Evolutionary conservation across 2,113 vertebrate genomes (phyloP).

Genomic region (Phaethornis superciliosus): DNA sequence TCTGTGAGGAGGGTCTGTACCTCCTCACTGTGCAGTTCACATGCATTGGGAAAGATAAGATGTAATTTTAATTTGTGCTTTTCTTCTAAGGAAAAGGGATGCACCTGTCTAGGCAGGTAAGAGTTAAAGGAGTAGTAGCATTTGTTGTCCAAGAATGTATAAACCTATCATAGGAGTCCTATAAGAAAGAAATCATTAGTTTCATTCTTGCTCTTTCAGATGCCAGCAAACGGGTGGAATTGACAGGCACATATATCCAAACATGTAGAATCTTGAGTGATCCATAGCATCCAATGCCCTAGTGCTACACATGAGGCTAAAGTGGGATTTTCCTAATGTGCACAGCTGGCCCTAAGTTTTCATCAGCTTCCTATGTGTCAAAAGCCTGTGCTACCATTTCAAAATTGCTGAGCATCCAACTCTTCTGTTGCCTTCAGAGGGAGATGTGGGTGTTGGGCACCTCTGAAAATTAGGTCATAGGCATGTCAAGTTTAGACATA

Average conservation of each 20-base stretch:
- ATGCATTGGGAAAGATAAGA: neutral
- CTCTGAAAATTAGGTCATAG: conserved; percentile 50
- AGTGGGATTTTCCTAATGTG: neutral
- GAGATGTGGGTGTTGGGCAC: conserved; percentile 16
- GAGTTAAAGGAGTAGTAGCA: neutral
- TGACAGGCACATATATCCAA: neutral
- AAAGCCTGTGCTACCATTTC: neutral
- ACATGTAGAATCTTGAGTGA: neutral
- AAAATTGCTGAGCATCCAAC: neutral
- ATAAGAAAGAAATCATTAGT: neutral
- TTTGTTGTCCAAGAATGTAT: neutral
- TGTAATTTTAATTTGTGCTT: neutral
- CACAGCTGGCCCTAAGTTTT: neutral
- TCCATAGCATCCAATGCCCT: neutral
- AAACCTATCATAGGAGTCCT: neutral
- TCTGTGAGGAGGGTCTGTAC: neutral
- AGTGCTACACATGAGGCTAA: neutral
- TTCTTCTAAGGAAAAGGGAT: neutral
- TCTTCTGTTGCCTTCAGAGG: conserved; percentile 2
- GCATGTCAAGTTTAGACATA: conserved; percentile 48
- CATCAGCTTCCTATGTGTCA: neutral
- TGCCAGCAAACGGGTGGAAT: neutral
- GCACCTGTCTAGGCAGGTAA: neutral
- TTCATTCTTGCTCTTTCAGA: neutral
- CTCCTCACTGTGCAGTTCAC: neutral